phyloP scores from a whole-genome alignment of 2,888 invertebrate genomes.

The Parnassius mnemosyne region DNA sequence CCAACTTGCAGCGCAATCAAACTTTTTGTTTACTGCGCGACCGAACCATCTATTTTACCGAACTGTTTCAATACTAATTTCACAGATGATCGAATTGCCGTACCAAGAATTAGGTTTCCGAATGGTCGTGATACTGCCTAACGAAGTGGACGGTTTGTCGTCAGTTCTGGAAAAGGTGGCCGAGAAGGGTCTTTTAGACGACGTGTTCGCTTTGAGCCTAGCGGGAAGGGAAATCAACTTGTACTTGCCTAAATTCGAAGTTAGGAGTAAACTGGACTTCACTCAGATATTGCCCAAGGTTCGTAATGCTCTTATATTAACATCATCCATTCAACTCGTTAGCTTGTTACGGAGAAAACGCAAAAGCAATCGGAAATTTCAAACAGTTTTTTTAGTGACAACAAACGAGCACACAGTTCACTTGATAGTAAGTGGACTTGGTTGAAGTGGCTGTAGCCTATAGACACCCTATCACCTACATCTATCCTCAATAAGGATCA shows the following conservation, averaged over 20 bases:
- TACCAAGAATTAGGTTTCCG: constrained; percentile 55
- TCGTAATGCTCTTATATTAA: not conserved
- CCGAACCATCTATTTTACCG: too few species aligned
- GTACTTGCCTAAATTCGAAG: constrained; percentile 53
- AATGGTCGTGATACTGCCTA: constrained; percentile 53
- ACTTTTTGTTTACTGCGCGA: too few species aligned
- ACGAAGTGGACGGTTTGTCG: constrained; percentile 48
- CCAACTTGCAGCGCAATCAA: too few species aligned
- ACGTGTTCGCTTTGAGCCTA: constrained; percentile 42
- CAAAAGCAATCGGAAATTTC: too few species aligned
- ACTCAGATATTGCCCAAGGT: constrained; percentile 51
- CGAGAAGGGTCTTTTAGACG: constrained; percentile 43
- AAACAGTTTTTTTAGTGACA: too few species aligned
- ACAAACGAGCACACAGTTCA: too few species aligned
- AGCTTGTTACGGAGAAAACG: too few species aligned
- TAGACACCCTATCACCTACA: too few species aligned
- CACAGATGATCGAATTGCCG: constrained; percentile 55
- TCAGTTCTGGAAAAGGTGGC: constrained; percentile 47
- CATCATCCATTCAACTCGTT: too few species aligned
- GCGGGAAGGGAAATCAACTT: constrained; percentile 39
- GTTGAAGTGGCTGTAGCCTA: too few species aligned
- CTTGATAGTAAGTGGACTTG: too few species aligned
- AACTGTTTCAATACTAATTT: not conserved
- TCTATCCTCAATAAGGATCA: too few species aligned
- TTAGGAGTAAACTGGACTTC: constrained; percentile 45